Evolutionary conservation across 2,888 invertebrate genomes (phyloP).

Genomic region (Temnothorax ravouxi): DNA sequence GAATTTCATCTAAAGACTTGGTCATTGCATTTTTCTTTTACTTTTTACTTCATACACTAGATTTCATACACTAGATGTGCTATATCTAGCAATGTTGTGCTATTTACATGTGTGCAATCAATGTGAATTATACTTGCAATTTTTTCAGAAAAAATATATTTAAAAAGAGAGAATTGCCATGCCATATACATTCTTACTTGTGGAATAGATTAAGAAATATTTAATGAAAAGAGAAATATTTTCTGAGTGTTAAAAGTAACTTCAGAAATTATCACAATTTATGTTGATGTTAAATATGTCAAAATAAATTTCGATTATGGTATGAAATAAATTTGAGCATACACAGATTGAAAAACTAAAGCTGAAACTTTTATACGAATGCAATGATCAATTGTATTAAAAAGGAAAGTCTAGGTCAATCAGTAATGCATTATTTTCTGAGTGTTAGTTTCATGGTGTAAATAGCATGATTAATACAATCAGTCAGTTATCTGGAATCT

Average conservation of each 20-base stretch:
- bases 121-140: not conserved
- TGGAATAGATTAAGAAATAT: not conserved
- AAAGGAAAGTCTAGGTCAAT: not conserved
- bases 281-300: constrained; percentile 5
- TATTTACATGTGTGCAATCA: not conserved
- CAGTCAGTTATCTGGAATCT: constrained; percentile 7
- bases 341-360: not conserved
- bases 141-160: not conserved
- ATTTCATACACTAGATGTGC: not conserved
- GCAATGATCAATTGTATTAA: constrained; percentile 35
- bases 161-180: not conserved
- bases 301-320: not conserved
- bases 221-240: not conserved
- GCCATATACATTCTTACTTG: not conserved
- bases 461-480: constrained; percentile 45
- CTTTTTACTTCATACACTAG: not conserved
- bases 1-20: not conserved
- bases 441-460: constrained; percentile 38
- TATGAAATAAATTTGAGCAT: not conserved
- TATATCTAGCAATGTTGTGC: not conserved
- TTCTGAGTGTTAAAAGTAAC: not conserved
- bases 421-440: constrained; percentile 23
- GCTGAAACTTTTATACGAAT: constrained; percentile 3
- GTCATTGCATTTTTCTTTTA: constrained; percentile 40
- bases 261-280: not conserved